Evolutionary conservation across 2,113 vertebrate genomes (phyloP), one percentile per base, ranked within the genome.

Genomic region (Seriola dumerili): DNA sequence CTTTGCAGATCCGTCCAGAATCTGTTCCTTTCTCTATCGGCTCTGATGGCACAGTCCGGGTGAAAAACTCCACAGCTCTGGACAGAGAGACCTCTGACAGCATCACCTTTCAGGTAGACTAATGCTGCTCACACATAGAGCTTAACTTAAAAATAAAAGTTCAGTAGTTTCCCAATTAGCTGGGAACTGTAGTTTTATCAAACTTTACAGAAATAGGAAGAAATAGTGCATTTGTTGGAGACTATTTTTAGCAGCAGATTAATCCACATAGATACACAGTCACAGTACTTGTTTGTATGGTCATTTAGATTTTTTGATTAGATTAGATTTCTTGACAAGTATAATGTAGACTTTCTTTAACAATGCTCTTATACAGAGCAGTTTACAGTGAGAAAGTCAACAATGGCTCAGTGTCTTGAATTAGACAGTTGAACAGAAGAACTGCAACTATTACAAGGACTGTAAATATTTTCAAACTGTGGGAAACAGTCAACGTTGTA

Each of bases 1-100:
- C 23, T 0, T 12, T 96, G 36, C 34, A 0, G 40, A 88, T 97
- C 66, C 1, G 85, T 65, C 91, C 94, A 36, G 92, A 85, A 16
- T 89, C 94, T 5, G 80, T 62, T 48, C 93, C 96, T 16, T 97
- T 97, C 90, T 92, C 93, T 5, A 29, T 96, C 38, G 72, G 61
- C 5, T 4, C 86, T 29, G 48, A 92, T 32, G 96, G 95, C 58
- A 85, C 83, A 32, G 73, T 97, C 10, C 90, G 68, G 78, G 96
- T 97, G 81, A 94, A 78, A 72, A 86, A 91, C 81, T 89, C 94
- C 7, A 16, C 10, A 0, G 79, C 77, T 40, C 86, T 97, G 80
- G 96, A 97, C 23, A 92, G 95, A 80, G 96, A 97, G 69, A 71
- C 13, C 34, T 83, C 3, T 3, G 2, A 74, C 4, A 84, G 16